Base-by-base conservation (phyloP, 35 echinoderm and acorn worm species). In the Stichopus chloronotus region DNA sequence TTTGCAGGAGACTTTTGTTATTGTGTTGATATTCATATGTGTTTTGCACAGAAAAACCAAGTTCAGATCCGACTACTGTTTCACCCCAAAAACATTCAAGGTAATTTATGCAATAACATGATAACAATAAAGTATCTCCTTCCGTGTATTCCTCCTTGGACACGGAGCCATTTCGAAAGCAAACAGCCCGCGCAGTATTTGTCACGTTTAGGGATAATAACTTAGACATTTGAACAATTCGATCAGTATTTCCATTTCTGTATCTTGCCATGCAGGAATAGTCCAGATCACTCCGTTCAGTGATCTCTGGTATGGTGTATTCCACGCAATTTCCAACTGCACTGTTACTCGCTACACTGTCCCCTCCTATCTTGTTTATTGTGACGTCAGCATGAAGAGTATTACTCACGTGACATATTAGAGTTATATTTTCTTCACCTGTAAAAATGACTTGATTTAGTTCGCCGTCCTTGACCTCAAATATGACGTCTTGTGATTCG, bases 381-480 rank as follows among this genome's bases (percentile, higher is more conserved):
- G 81, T 84, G n/a, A n/a, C n/a, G n/a, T n/a, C n/a, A n/a, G n/a
- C n/a, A n/a, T n/a, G n/a, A n/a, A n/a, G n/a, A n/a, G n/a, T n/a
- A n/a, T n/a, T n/a, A n/a, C n/a, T n/a, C n/a, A n/a, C n/a, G n/a
- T n/a, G n/a, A n/a, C n/a, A 83, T 83, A 11, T 83, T 14, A 83
- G 0, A 53, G 52, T 56, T 54, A 83, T 83, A 25, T 83, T 4
- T 25, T 56, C 55, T 56, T 83, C 79, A 52, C 79, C 79, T 9
- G 55, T 83, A 25, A 55, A 83, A 25, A 83, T 56, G 80, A 83
- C 52, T 83, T 83, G 43, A 55, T 83, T 83, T 13, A 83, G 3
- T 25, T 57, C 14, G 17, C 80, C 55, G 8, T 83, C 80, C 55
- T 56, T 57, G 4, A 83, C 19, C 54, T 83, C 80, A 30, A 83